These are phyloP conservation scores for Peribatodes rhomboidaria DNA, from an alignment of 2,888 invertebrate species.

Conservation along the genomic window DNA sequence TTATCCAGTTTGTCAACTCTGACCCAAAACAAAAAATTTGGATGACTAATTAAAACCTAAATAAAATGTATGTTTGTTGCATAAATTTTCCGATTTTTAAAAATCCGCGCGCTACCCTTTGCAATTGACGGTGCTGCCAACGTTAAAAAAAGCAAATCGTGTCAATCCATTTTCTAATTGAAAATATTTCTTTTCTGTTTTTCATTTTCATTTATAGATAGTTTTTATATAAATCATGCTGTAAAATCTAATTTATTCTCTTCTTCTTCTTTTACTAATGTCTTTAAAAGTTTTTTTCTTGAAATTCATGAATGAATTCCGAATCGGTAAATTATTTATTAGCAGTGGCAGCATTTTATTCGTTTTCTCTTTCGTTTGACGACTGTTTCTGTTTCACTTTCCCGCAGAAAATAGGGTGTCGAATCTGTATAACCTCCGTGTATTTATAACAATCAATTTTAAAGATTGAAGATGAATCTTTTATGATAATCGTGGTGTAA, in stretches of 20 bases:
- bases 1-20: background rate
- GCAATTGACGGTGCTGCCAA: background rate
- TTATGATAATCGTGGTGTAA: slow-evolving; percentile 90
- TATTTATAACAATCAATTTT: slow-evolving; percentile 79
- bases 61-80: too few species aligned
- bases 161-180: background rate
- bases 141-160: background rate
- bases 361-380: slow-evolving; percentile 81
- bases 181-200: background rate
- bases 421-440: slow-evolving; percentile 87
- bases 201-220: too few species aligned
- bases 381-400: slow-evolving; percentile 85
- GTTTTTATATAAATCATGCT: too few species aligned
- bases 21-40: background rate
- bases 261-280: too few species aligned
- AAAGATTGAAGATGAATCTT: slow-evolving; percentile 88
- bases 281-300: background rate
- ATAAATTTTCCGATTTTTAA: background rate
- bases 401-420: slow-evolving; percentile 88
- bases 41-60: background rate
- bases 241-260: too few species aligned
- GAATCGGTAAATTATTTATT: slow-evolving; percentile 57
- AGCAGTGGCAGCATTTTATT: slow-evolving; percentile 73
- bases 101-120: background rate
- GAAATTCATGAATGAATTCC: slow-evolving; percentile 59